Evolutionary conservation across 2,113 vertebrate species (phyloP).

Genomic region (Merops nubicus): DNA sequence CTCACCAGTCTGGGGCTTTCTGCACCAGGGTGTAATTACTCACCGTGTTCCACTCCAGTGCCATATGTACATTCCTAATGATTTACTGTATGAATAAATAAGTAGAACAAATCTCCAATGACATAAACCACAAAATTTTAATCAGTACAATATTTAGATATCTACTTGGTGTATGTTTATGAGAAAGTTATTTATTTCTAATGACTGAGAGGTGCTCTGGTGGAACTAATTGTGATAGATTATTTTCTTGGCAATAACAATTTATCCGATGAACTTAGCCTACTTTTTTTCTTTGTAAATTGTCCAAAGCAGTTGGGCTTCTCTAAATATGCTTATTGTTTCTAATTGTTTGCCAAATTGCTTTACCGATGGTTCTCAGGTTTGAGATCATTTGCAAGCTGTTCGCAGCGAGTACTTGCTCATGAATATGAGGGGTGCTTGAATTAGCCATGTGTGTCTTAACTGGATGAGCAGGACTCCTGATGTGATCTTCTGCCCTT

Average conservation of each 20-base stretch:
- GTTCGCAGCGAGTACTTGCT: neutral
- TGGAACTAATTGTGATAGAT: constrained; percentile 72
- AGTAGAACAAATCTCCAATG: constrained; percentile 53
- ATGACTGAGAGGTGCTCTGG: constrained; percentile 60
- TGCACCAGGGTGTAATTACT: constrained; percentile 54
- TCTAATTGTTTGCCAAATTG: constrained; percentile 17
- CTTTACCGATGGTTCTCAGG: neutral
- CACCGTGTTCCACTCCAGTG: constrained; percentile 7
- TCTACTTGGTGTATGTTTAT: constrained; percentile 50
- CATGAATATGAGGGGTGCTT: neutral
- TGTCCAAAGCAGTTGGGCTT: neutral
- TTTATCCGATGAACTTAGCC: constrained; percentile 24
- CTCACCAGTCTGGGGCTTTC: neutral
- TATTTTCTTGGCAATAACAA: constrained; percentile 32
- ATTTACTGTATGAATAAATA: constrained; percentile 53
- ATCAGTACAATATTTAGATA: constrained; percentile 61
- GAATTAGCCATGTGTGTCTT: neutral
- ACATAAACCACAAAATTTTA: constrained; percentile 68
- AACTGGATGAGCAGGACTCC: neutral
- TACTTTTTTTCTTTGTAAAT: neutral
- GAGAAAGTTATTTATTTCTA: constrained; percentile 69
- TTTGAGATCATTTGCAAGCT: neutral
- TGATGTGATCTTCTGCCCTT: neutral
- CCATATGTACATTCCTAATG: constrained; percentile 19
- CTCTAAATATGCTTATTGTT: neutral